Evolutionary conservation across 2,888 invertebrate species (phyloP).

Genomic region (Papilio elwesi): DNA sequence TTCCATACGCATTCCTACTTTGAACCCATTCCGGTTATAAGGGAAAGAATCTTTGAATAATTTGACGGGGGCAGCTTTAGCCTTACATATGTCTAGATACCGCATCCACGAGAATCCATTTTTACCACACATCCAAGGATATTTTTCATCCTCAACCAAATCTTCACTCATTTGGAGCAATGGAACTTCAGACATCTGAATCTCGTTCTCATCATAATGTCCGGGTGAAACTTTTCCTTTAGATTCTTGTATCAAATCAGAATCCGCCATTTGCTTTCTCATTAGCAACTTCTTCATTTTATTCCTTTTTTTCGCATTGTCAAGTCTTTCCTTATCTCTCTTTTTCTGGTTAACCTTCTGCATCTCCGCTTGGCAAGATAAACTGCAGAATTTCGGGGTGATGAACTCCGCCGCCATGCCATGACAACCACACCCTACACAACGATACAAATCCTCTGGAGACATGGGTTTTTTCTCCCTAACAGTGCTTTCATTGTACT

Average conservation of each 20-base stretch:
- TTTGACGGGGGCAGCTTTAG: constrained; percentile 89
- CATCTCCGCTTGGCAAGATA: constrained; percentile 85
- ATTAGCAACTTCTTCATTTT: constrained; percentile 74
- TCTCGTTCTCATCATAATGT: constrained; percentile 58
- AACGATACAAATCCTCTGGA: constrained; percentile 90
- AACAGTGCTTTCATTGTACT: constrained; percentile 59
- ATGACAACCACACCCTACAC: constrained; percentile 93
- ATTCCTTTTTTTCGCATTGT: constrained; percentile 70
- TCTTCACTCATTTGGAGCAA: constrained; percentile 67
- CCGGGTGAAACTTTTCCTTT: constrained; percentile 59
- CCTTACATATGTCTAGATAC: constrained; percentile 89
- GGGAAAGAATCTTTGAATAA: constrained; percentile 92
- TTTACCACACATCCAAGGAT: constrained; percentile 89
- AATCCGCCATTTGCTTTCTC: constrained; percentile 69
- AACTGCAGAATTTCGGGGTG: constrained; percentile 90
- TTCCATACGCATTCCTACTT: constrained; percentile 95
- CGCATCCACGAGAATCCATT: constrained; percentile 91
- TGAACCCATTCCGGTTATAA: constrained; percentile 89
- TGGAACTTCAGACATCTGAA: constrained; percentile 57
- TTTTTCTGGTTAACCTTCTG: constrained; percentile 71
- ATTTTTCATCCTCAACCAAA: constrained; percentile 75
- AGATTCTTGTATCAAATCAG: constrained; percentile 57
- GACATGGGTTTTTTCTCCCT: constrained; percentile 82
- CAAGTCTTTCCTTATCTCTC: constrained; percentile 69
- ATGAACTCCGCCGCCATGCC: constrained; percentile 93